Evolutionary conservation across 2,113 vertebrate genomes (phyloP).

Genomic region (Castor canadensis): DNA sequence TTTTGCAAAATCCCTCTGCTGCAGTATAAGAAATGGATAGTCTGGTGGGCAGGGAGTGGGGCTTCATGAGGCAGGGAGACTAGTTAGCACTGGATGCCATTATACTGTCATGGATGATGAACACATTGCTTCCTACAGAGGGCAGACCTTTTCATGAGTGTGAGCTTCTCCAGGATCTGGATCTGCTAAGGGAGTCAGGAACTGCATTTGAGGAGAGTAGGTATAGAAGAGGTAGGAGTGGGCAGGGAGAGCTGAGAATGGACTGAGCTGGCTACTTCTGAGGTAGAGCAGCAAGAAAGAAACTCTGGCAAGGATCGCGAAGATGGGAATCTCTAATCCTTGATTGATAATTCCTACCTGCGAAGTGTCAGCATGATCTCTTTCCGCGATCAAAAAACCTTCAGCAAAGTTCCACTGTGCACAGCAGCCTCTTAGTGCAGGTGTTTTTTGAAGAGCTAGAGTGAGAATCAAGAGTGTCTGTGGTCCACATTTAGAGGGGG

Average conservation of each 20-base stretch:
- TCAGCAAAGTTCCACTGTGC: fast-evolving
- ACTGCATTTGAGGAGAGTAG: background rate
- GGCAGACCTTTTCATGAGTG: background rate
- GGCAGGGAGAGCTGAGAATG: background rate
- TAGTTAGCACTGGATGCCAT: background rate
- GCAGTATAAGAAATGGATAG: background rate
- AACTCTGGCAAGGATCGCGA: background rate
- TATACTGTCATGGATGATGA: fast-evolving
- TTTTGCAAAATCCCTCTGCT: background rate
- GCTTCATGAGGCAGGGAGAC: background rate
- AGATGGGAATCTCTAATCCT: no score
- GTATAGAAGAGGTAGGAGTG: no score
- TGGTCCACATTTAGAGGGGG: background rate
- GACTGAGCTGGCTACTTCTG: background rate
- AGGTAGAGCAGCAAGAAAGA: background rate
- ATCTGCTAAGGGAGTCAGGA: background rate
- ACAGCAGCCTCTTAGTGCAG: background rate
- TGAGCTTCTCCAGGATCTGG: background rate
- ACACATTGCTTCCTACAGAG: background rate
- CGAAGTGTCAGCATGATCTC: fast-evolving
- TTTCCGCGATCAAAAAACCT: background rate
- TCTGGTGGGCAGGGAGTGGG: no score
- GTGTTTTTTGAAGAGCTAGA: background rate
- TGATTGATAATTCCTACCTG: no score
- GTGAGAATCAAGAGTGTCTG: background rate